Base-by-base conservation (phyloP, 2,888 invertebrate species). In the Dasypolia templi region DNA sequence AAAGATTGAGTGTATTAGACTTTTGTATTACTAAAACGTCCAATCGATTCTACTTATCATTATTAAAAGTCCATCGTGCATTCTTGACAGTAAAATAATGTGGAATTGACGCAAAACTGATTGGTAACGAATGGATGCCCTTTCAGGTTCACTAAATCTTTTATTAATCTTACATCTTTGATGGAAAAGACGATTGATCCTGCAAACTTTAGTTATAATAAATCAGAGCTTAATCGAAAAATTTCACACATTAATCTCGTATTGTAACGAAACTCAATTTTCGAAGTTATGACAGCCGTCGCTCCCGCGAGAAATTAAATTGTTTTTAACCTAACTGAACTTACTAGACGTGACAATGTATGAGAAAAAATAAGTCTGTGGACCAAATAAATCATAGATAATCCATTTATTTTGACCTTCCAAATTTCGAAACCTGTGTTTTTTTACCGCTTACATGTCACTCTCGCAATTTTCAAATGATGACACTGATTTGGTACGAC, bases 291-390 rank as follows among this genome's bases (percentile, higher is more conserved):
- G 82, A 82, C 85, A 84, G 81, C 46, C 72, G 73, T 71, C 84
- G 69, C n/a, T 84, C 85, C 86, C 77, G 32, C 56, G 82, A 79
- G 85, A 81, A 75, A 79, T 85, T 86, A 84, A 69, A 81, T 77
- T 86, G 85, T 86, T 86, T 83, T 80, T 68, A n/a, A 75, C 70
- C 78, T 72, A 62, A 74, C 63, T 75, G 72, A 82, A 66, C 83
- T 75, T 42, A 26, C 59, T 39, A 53, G 61, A 68, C 61, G n/a
- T 26, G 70, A 68, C 59, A 71, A 53, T 59, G 55, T 1, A 46
- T 39, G 22, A 26, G 32, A 51, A 64, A 42, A 61, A 74, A 46
- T 62, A 68, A 22, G 53, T 35, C 29, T 42, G 26, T 46, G 29
- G 29, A 58, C 79, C 64, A 83, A 26, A 58, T 83, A 67, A 83